Evolutionary conservation across 2,888 invertebrate genomes (phyloP).

Genomic region (Phrixothrix hirtus): DNA sequence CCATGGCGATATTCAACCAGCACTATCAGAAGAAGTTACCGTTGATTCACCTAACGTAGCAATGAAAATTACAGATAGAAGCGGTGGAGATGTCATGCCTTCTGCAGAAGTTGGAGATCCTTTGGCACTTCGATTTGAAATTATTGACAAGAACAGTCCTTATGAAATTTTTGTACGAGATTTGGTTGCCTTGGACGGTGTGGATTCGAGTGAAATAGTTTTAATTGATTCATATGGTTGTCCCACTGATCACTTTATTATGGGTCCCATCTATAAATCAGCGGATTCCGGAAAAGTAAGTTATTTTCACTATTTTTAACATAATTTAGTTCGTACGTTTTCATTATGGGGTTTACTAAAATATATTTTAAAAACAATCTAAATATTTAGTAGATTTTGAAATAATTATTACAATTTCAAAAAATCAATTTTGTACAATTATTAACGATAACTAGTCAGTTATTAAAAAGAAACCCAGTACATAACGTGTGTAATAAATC

Average conservation of each 20-base stretch:
- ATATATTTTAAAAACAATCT: too few species aligned
- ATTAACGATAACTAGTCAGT: too few species aligned
- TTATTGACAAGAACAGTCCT: conserved; percentile 88
- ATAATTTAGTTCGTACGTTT: too few species aligned
- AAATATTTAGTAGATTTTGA: too few species aligned
- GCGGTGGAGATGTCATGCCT: conserved; percentile 80
- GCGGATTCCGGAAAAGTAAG: conserved; percentile 76
- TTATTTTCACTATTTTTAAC: too few species aligned
- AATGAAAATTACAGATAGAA: conserved; percentile 88
- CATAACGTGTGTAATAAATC: too few species aligned
- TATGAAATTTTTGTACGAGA: conserved; percentile 95
- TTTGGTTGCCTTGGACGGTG: conserved; percentile 92
- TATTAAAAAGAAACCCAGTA: too few species aligned
- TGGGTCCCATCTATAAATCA: conserved; percentile 89
- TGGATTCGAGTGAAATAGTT: conserved; percentile 89
- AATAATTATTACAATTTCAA: too few species aligned
- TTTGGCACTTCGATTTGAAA: conserved; percentile 87
- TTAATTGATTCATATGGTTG: conserved; percentile 90
- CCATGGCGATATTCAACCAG: conserved; percentile 82
- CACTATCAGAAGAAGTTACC: conserved; percentile 85
- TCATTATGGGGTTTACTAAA: too few species aligned
- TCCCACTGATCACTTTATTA: conserved; percentile 91
- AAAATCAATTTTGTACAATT: too few species aligned
- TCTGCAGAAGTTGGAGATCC: conserved; percentile 93
- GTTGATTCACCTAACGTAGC: conserved; percentile 94